These are phyloP conservation scores for Trimorus sp. DNA, from an alignment of 2,888 invertebrate species.

Conservation along the genomic window DNA sequence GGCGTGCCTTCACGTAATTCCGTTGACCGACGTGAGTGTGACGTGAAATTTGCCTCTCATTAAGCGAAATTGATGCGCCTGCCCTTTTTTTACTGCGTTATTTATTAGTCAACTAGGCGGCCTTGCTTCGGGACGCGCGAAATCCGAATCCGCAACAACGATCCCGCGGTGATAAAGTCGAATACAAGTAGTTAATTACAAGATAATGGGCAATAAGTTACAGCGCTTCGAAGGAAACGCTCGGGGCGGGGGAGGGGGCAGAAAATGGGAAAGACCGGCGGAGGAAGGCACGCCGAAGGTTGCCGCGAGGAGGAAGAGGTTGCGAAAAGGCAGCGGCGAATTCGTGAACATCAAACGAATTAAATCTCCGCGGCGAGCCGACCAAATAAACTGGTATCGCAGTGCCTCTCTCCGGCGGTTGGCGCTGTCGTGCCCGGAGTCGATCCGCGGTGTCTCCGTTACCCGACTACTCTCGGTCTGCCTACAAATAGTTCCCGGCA, in stretches of 20 bases:
- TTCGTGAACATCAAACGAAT: slow-evolving; percentile 82
- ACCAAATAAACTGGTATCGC: slow-evolving; percentile 82
- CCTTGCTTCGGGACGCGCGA: slow-evolving; percentile 14
- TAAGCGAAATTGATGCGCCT: slow-evolving; percentile 41
- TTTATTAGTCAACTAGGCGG: slow-evolving; percentile 18
- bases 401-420: slow-evolving; percentile 70
- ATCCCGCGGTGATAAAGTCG: slow-evolving; percentile 41
- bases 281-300: slow-evolving; percentile 65
- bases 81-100: slow-evolving; percentile 5
- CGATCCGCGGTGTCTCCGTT: slow-evolving; percentile 63
- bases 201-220: slow-evolving; percentile 60
- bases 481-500: slow-evolving; percentile 69
- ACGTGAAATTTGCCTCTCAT: slow-evolving; percentile 53
- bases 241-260: slow-evolving; percentile 43
- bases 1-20: slow-evolving; percentile 58
- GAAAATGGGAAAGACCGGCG: slow-evolving; percentile 60
- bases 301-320: slow-evolving; percentile 67
- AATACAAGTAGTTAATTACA: slow-evolving; percentile 61
- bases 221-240: slow-evolving; percentile 48
- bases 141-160: slow-evolving; percentile 17
- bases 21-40: slow-evolving; percentile 44
- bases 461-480: slow-evolving; percentile 59
- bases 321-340: slow-evolving; percentile 77
- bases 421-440: slow-evolving; percentile 63
- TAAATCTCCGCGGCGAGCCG: slow-evolving; percentile 81